Evolutionary conservation across 2,888 invertebrate genomes (phyloP), one percentile per base, ranked within the genome.

Genomic region (Spicauda simplicius): DNA sequence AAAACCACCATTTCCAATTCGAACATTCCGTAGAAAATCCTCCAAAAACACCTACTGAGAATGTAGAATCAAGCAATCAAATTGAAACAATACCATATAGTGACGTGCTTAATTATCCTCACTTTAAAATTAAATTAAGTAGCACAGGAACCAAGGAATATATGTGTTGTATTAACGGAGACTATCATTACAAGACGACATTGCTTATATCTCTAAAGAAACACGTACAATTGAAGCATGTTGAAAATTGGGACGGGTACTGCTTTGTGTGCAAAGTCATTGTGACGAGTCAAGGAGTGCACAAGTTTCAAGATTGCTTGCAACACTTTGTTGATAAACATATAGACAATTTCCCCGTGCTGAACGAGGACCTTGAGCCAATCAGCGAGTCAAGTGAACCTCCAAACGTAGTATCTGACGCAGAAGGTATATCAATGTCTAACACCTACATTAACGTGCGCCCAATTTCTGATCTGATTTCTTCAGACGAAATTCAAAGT

Each of bases 201-300:
- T 81, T 92, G 19, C 73, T 91, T 41, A 93, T 93, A 75, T 91
- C 91, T 2, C 83, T 93, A 74, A 93, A 91, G 71, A 91, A 88
- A 75, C 92, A 92, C 69, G 83, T 91, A 1, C 90, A 91, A 75
- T 68, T 76, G 0, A 90, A 88, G 71, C 93, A 93, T 70, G 71
- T 74, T 4, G 89, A 93, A 33, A 80, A 77, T 20, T 95, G 95
- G 95, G 92, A 93, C 70, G 95, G 95, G 0, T 93, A 88, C 74
- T 95, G 95, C 75, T 82, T 76, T 60, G 73, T 90, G 12, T 95
- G 95, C 72, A 88, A 91, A 75, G 86, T 91, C 1, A 90, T 91
- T 19, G 88, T 91, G 1, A 89, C 85, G 19, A 77, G 87, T 10
- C 89, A 88, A 81, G 91, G 91, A 16, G 73, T 74, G 16, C 82